Evolutionary conservation across 2,888 invertebrate genomes (phyloP).

Genomic region (Trichacis sp.): DNA sequence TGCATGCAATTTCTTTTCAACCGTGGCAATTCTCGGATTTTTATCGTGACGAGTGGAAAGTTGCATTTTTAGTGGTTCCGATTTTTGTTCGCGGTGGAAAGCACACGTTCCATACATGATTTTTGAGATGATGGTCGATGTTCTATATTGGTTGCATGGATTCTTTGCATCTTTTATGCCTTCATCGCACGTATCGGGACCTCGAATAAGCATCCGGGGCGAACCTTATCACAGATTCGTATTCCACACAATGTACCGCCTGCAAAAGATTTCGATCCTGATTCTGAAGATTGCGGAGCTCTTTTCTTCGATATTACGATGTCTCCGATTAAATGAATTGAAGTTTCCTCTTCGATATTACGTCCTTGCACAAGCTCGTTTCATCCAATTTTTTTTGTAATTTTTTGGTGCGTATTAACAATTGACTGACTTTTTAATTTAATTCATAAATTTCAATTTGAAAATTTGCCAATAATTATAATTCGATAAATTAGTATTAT

Average conservation of each 20-base stretch:
- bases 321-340: background rate
- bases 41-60: background rate
- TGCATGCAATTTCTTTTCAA: too few species aligned
- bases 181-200: background rate
- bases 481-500: too few species aligned
- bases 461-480: too few species aligned
- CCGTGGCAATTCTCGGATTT: too few species aligned
- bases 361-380: background rate
- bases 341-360: background rate
- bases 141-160: background rate
- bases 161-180: constrained; percentile 6
- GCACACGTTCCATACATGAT: background rate
- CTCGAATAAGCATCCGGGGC: background rate
- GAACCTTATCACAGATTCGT: background rate
- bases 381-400: background rate
- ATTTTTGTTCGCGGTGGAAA: background rate
- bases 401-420: background rate
- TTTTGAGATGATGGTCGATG: background rate
- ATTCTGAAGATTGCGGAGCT: background rate
- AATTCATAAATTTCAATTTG: too few species aligned
- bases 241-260: background rate
- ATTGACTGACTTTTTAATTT: too few species aligned
- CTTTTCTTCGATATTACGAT: constrained; percentile 8
- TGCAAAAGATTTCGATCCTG: constrained; percentile 7
- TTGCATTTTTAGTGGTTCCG: constrained; percentile 3